phyloP scores from a whole-genome alignment of 2,797 vertebrate genomes.

The Thamnophis elegans region DNA sequence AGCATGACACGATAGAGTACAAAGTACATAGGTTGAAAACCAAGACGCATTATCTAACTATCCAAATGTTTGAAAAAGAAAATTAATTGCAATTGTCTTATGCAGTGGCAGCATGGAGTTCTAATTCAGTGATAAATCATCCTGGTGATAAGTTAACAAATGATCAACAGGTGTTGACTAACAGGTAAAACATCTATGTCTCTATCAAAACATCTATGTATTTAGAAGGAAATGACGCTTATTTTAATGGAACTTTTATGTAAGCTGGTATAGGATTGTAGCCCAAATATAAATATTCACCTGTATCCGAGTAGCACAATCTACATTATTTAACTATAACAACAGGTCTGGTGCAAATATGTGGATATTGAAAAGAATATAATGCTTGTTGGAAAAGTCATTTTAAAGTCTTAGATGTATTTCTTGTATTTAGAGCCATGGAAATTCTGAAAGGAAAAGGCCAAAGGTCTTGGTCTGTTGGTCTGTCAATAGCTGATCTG shows the following conservation, averaged over 20 bases:
- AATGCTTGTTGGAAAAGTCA: not conserved
- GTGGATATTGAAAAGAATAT: slow-evolving; percentile 6
- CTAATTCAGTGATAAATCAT: slow-evolving; percentile 44
- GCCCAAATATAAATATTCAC: not conserved
- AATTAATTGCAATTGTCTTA: not conserved
- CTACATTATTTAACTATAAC: not conserved
- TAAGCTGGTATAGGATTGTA: not conserved
- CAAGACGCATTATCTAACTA: not conserved
- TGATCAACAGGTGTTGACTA: slow-evolving; percentile 79
- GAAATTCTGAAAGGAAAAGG: slow-evolving; percentile 86
- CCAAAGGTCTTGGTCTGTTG: slow-evolving; percentile 92
- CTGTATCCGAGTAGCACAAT: not conserved
- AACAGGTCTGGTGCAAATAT: not conserved
- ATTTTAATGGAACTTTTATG: not conserved
- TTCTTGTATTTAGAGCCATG: slow-evolving; percentile 77
- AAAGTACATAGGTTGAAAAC: not conserved
- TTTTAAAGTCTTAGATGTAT: slow-evolving; percentile 8
- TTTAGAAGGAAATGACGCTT: not conserved
- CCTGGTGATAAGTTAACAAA: slow-evolving; percentile 64
- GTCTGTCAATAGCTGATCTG: slow-evolving; percentile 90
- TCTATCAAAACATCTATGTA: slow-evolving; percentile 19
- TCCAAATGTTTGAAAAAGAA: not conserved
- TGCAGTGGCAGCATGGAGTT: slow-evolving; percentile 85
- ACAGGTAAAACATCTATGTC: slow-evolving; percentile 75
- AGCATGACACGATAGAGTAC: not conserved